Conservation (phyloP, 2,888 invertebrate species). For the Drosophila quinaria region DNA sequence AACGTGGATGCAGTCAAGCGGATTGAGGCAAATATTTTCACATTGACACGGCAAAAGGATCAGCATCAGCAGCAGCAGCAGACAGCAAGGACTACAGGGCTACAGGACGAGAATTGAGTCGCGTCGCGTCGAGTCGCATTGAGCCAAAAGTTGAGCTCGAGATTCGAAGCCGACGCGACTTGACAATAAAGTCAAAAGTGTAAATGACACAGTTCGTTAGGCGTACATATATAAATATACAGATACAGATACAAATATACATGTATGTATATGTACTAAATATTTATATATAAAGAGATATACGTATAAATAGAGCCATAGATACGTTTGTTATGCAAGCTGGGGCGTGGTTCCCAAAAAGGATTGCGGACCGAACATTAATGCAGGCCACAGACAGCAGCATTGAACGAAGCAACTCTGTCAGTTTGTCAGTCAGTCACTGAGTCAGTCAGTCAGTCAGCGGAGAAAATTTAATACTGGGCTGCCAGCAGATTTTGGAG, state of each 20-base stretch:
- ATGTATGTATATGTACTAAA: constrained; percentile 14
- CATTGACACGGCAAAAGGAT: constrained; percentile 77
- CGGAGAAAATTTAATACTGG: constrained; percentile 50
- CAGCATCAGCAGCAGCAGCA: constrained; percentile 21
- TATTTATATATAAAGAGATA: constrained; percentile 28
- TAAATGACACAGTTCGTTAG: constrained; percentile 84
- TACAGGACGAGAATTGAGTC: constrained; percentile 8
- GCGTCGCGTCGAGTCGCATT: background rate
- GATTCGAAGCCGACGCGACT: constrained; percentile 57
- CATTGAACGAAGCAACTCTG: constrained; percentile 36
- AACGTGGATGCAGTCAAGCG: constrained; percentile 82
- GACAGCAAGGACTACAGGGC: constrained; percentile 26
- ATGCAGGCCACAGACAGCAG: constrained; percentile 61
- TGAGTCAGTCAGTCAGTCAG: constrained; percentile 31
- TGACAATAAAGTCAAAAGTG: constrained; percentile 79
- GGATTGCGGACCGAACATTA: constrained; percentile 74
- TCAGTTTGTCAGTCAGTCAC: constrained; percentile 29
- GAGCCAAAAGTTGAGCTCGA: constrained; percentile 35
- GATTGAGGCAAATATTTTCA: constrained; percentile 81
- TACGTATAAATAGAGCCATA: constrained; percentile 44
- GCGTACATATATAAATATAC: constrained; percentile 54
- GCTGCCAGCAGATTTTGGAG: constrained; percentile 67
- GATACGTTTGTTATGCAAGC: constrained; percentile 78
- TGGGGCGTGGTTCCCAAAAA: constrained; percentile 74
- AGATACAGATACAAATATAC: constrained; percentile 13